These are phyloP conservation scores for Peromyscus californicus DNA, from an alignment of 2,113 vertebrate genomes.

Conservation along the genomic window DNA sequence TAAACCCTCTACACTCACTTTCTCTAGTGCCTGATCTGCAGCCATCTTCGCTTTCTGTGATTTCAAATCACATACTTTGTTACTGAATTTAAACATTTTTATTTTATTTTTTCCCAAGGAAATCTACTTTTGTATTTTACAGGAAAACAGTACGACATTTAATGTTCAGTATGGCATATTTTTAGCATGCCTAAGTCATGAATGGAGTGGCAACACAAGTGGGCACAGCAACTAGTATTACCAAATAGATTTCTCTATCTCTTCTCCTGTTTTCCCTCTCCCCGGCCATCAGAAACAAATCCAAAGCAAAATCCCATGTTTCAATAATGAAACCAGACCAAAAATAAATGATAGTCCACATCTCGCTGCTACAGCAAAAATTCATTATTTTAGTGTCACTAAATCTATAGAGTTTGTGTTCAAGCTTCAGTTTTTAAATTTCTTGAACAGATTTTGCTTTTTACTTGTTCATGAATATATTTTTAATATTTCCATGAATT, in stretches of 20 bases:
- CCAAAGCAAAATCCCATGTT: not conserved
- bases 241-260: not conserved
- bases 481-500: not conserved
- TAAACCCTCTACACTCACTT: not conserved
- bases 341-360: not conserved
- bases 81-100: not conserved
- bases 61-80: not conserved
- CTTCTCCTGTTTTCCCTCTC: not conserved
- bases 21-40: not conserved
- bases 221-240: not conserved
- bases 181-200: not conserved
- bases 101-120: not conserved
- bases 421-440: not conserved
- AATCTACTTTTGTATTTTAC: not conserved
- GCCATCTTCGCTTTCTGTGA: not conserved
- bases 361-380: not conserved
- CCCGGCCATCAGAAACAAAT: no score
- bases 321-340: not conserved
- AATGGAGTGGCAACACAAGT: not conserved
- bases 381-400: not conserved
- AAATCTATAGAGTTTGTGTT: not conserved
- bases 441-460: not conserved
- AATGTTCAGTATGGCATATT: not conserved
- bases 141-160: not conserved
- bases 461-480: not conserved